Evolutionary conservation across 2,113 vertebrate genomes (phyloP).

Genomic region (Nicator chloris): DNA sequence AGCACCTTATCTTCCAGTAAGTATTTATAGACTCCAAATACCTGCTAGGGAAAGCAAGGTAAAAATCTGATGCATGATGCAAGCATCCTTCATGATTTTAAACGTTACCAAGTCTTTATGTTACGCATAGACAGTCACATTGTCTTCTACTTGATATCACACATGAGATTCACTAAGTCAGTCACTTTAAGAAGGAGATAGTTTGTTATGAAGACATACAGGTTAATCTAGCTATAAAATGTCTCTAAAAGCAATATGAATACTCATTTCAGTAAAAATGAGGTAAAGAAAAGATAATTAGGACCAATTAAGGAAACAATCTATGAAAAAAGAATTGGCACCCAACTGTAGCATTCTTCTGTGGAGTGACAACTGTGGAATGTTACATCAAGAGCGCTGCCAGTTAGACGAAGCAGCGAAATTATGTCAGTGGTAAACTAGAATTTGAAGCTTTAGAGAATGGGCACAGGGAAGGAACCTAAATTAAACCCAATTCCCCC

Average conservation of each 20-base stretch:
- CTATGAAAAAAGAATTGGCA: not conserved
- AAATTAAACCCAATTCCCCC: not conserved
- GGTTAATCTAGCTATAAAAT: not conserved
- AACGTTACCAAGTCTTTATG: not conserved
- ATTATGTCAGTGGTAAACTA: not conserved
- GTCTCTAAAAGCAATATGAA: not conserved
- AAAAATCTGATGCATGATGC: not conserved
- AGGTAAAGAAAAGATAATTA: not conserved
- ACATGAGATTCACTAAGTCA: not conserved
- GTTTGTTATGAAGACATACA: not conserved
- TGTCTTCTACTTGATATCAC: not conserved
- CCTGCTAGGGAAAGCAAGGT: not conserved
- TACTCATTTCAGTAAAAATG: not conserved
- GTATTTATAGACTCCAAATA: slow-evolving; percentile 22
- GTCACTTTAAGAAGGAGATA: not conserved
- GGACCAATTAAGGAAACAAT: not conserved
- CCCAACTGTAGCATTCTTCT: not conserved
- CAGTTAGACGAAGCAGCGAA: not conserved
- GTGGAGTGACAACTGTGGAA: no score
- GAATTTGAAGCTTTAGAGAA: not conserved
- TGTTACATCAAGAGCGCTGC: not conserved
- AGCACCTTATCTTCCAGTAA: slow-evolving; percentile 97
- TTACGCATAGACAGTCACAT: not conserved
- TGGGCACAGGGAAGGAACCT: not conserved
- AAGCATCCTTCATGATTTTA: not conserved